These are phyloP conservation scores for Gallirallus australis DNA, from an alignment of 2,797 vertebrate genomes.

Conservation along the genomic window DNA sequence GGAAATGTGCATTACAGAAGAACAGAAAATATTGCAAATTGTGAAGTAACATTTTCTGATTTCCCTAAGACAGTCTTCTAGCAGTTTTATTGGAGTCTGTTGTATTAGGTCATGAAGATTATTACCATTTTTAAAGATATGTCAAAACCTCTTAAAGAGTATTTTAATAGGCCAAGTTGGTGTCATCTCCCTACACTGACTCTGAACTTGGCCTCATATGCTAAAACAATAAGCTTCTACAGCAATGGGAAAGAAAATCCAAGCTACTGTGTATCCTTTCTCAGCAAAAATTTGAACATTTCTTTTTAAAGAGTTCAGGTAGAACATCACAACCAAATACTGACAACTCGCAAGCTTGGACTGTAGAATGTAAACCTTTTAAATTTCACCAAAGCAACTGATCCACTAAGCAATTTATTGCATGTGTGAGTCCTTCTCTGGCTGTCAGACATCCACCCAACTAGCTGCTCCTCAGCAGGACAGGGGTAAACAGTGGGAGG, in stretches of 20 bases:
- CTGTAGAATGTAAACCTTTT: neutral
- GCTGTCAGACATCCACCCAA: neutral
- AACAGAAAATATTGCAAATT: conserved; percentile 7
- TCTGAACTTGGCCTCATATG: neutral
- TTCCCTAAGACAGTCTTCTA: neutral
- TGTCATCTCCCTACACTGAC: neutral
- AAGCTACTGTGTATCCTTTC: neutral
- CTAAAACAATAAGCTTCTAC: neutral
- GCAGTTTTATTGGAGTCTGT: neutral
- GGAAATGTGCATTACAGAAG: neutral
- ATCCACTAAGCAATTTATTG: neutral
- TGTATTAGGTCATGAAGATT: neutral
- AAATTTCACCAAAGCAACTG: neutral
- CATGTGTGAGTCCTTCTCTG: neutral
- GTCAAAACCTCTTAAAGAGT: neutral
- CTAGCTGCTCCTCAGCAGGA: neutral
- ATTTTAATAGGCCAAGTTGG: neutral
- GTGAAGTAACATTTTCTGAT: neutral
- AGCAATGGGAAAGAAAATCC: neutral
- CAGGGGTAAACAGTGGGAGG: neutral
- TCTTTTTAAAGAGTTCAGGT: neutral
- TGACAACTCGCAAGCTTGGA: neutral
- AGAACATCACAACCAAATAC: neutral
- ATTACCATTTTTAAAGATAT: neutral
- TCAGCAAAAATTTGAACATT: neutral